Percentiles rank a stretch among this genome's conserved stretches.
Conservation (phyloP, 2,888 invertebrate species). For the Pseudococcus jackbeardsleyi region DNA sequence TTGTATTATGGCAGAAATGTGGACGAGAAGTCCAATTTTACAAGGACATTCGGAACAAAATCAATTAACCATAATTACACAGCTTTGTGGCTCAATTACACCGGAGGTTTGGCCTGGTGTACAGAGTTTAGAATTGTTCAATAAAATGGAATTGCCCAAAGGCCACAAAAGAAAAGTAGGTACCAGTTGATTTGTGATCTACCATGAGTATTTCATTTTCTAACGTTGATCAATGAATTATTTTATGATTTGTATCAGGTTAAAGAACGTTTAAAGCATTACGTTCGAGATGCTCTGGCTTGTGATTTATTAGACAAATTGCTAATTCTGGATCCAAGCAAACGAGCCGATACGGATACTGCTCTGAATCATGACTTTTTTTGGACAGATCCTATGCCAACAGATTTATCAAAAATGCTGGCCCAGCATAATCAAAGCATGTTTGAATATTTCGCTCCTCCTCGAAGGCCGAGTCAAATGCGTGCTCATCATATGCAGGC, state of each 20-base stretch:
- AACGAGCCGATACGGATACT: constrained; percentile 88
- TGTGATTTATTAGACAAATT: constrained; percentile 94
- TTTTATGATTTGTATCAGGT: constrained; percentile 71
- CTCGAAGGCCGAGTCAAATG: constrained; percentile 79
- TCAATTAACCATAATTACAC: constrained; percentile 93
- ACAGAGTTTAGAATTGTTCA: constrained; percentile 88
- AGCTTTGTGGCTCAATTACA: constrained; percentile 95
- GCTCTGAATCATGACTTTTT: constrained; percentile 98
- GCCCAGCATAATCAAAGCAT: constrained; percentile 91
- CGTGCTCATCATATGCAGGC: constrained; percentile 75
- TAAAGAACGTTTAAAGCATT: constrained; percentile 86
- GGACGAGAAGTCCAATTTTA: constrained; percentile 93
- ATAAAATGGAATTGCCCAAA: constrained; percentile 88
- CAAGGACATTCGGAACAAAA: constrained; percentile 95
- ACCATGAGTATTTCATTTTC: no score
- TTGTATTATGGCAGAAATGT: constrained; percentile 99
- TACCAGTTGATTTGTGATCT: constrained; percentile 68
- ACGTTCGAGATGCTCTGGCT: constrained; percentile 91
- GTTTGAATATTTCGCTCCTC: constrained; percentile 92
- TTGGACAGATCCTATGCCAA: constrained; percentile 97
- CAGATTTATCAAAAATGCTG: constrained; percentile 90
- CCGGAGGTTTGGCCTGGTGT: constrained; percentile 95
- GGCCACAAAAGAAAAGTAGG: constrained; percentile 85
- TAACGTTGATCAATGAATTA: neutral
- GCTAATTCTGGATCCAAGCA: constrained; percentile 90